Evolutionary conservation across 2,888 invertebrate genomes (phyloP).

Genomic region (Euproctis similis): DNA sequence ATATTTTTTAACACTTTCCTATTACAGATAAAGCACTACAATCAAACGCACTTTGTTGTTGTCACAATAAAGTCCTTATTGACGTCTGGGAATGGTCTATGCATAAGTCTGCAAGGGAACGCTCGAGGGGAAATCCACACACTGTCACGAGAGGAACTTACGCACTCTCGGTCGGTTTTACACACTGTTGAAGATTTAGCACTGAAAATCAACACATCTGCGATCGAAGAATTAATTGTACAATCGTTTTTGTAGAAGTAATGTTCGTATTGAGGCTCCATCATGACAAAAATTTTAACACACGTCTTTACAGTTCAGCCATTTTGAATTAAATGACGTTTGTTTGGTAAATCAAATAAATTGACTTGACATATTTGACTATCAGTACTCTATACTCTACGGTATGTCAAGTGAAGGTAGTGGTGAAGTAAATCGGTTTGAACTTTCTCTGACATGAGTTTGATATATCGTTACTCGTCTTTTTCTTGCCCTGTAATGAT

Average conservation of each 20-base stretch:
- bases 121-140: conserved; percentile 34
- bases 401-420: no score
- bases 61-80: conserved; percentile 25
- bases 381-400: no score
- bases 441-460: no score
- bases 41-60: conserved; percentile 33
- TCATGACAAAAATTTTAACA: conserved; percentile 53
- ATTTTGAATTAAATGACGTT: conserved; percentile 53
- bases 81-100: conserved; percentile 49
- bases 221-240: conserved; percentile 37
- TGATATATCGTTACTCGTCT: no score
- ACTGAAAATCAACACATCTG: conserved; percentile 36
- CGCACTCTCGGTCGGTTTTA: conserved; percentile 23
- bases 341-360: conserved; percentile 19
- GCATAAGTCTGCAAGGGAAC: conserved; percentile 35
- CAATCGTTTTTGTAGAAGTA: conserved; percentile 46
- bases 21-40: conserved; percentile 41
- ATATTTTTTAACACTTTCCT: conserved; percentile 29
- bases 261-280: conserved; percentile 57
- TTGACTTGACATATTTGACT: not conserved
- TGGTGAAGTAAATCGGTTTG: no score
- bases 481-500: no score
- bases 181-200: conserved; percentile 37
- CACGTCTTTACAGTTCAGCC: conserved; percentile 72
- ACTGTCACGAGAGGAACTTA: conserved; percentile 30